Base-by-base conservation (phyloP, 2,113 vertebrate species). In the Hippocampus comes region DNA sequence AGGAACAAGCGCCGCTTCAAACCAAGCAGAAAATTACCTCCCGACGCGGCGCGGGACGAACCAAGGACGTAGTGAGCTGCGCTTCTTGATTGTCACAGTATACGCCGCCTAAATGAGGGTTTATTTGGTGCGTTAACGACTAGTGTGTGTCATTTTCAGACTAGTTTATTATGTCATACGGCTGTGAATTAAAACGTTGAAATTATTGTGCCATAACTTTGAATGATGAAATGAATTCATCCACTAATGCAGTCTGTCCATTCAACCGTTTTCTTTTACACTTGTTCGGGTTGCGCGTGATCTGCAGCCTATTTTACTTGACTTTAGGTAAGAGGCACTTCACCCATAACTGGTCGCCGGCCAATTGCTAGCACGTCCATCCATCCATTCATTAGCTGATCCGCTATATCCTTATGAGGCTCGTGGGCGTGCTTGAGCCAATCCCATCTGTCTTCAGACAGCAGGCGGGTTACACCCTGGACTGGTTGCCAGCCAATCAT, bases 1-100 rank as follows among this genome's bases (percentile, higher is more conserved):
- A 90, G 87, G 78, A 88, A 88, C 82, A 88, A 91, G 91, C 88
- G 87, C 84, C 74, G 88, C 87, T 91, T 92, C 89, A 92, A 92
- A 91, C 89, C 91, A 93, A 92, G 89, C 92, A 92, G 91, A 92
- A 92, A 93, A 93, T 93, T 92, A 90, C 87, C 88, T 89, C 78
- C 84, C 79, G 83, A 88, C 88, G 91, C 87, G 4, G 86, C 89
- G 87, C 87, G 88, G 89, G 90, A 89, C 87, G 63, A 86, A 89
- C 87, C 90, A 90, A 91, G 91, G 92, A 91, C 87, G 89, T 78
- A 75, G 67, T 6, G 43, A 48, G n/a, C 64, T 18, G 64, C 59
- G 84, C 77, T 83, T 86, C 77, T 85, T 82, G 80, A 84, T 88
- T 34, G 59, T 61, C 25, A 61, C 59, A 61, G 6, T 23, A 25